phyloP scores from a whole-genome alignment of 2,113 vertebrate genomes.

The Rhombomys opimus region DNA sequence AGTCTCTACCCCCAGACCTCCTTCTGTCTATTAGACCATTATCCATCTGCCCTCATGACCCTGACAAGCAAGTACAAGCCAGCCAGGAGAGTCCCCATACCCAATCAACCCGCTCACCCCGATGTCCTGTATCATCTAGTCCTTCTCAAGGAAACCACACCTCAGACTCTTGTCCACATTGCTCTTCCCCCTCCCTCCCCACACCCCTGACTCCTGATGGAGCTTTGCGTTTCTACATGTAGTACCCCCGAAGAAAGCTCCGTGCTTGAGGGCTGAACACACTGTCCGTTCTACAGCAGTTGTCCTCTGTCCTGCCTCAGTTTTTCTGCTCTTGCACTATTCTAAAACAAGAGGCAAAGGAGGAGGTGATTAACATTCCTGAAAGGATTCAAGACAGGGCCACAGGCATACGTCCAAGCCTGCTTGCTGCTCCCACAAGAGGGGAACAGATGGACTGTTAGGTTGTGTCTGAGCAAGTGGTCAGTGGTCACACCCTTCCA shows the following conservation, averaged over 20 bases:
- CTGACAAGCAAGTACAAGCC: neutral
- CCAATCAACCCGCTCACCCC: neutral
- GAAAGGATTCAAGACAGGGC: neutral
- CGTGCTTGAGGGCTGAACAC: neutral
- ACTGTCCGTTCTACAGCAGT: neutral
- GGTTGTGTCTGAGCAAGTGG: neutral
- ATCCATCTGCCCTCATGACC: neutral
- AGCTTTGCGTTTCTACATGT: accelerated
- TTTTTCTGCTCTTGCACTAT: neutral
- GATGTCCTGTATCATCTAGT: neutral
- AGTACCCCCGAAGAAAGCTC: neutral
- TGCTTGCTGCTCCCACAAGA: neutral
- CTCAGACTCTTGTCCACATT: neutral
- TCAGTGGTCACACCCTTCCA: accelerated
- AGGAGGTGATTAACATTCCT: neutral
- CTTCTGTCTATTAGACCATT: neutral
- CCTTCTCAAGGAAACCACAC: neutral
- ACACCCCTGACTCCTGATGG: neutral
- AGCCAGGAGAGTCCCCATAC: neutral
- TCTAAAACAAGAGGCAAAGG: neutral
- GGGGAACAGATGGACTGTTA: neutral
- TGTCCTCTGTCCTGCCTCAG: neutral
- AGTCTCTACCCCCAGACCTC: no score
- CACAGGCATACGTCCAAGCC: neutral
- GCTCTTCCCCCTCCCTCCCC: neutral